phyloP scores from a whole-genome alignment of 2,888 invertebrate species.

The Cryptus viduatorius region DNA sequence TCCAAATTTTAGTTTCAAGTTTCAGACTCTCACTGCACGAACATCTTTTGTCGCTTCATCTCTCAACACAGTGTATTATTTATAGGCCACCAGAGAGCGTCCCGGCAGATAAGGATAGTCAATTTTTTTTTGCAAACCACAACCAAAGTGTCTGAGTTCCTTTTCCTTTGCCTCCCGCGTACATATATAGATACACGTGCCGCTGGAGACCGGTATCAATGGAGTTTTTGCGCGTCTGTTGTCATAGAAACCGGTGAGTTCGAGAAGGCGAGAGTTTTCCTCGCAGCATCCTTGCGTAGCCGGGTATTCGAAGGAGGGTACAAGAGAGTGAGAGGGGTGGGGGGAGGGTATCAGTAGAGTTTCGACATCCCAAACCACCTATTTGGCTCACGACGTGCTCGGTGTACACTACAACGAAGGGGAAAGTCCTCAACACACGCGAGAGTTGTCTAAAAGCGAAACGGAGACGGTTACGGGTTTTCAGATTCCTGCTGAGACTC shows the following conservation, averaged over 20 bases:
- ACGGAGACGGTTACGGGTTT: not conserved
- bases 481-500: not conserved
- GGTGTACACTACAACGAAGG: conserved; percentile 13
- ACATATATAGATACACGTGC: conserved; percentile 1
- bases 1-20: not conserved
- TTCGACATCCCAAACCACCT: conserved; percentile 27
- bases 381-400: conserved; percentile 3
- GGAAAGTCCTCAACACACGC: not conserved
- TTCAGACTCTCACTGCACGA: not conserved
- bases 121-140: conserved; percentile 6
- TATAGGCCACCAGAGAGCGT: conserved; percentile 16
- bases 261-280: conserved; percentile 21
- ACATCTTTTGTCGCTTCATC: conserved; percentile 2
- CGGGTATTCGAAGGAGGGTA: not conserved
- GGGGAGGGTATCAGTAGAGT: conserved; percentile 12
- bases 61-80: conserved; percentile 28
- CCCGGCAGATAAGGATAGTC: conserved; percentile 13
- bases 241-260: conserved; percentile 76
- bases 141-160: conserved; percentile 25
- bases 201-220: conserved; percentile 72
- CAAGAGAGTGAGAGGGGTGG: not conserved
- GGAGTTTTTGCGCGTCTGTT: conserved; percentile 81
- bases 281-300: conserved; percentile 10
- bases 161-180: conserved; percentile 8
- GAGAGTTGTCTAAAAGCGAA: conserved; percentile 3